Percentiles rank a stretch among this genome's conserved stretches.
Conservation (phyloP, 2,113 vertebrate genomes). For the Pseudorasbora parva region DNA sequence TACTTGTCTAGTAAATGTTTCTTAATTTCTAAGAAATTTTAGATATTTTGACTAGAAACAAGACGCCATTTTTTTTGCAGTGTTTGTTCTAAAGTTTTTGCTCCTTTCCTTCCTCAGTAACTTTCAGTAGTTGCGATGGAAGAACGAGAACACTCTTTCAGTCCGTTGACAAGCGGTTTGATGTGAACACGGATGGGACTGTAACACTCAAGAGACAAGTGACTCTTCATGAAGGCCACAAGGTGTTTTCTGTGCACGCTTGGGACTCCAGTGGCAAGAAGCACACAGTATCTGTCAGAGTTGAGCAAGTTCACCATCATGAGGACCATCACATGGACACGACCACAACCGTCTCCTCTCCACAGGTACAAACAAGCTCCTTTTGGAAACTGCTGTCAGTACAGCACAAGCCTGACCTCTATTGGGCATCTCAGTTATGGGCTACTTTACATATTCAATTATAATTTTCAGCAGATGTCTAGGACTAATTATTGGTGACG, state of each 20-base stretch:
- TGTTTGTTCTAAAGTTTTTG: no score
- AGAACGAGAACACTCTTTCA: constrained; percentile 49
- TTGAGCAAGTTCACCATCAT: constrained; percentile 47
- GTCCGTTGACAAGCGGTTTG: constrained; percentile 61
- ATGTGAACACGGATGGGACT: constrained; percentile 60
- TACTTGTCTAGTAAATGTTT: no score
- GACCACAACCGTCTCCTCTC: background rate
- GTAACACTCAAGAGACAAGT: constrained; percentile 62
- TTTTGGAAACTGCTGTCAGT: background rate
- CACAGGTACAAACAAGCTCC: constrained; percentile 40
- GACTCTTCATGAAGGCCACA: constrained; percentile 61
- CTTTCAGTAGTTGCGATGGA: constrained; percentile 65
- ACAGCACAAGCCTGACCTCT: constrained; percentile 44
- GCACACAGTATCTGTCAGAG: constrained; percentile 53
- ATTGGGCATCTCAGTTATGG: background rate
- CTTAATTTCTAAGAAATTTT: no score
- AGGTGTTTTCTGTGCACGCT: constrained; percentile 60
- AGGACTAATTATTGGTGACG: background rate
- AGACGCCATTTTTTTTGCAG: no score
- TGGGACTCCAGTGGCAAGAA: constrained; percentile 64
- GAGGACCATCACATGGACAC: background rate
- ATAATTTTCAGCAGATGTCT: background rate
- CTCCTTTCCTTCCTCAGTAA: constrained; percentile 57
- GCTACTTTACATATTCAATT: background rate
- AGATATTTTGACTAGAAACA: no score